Conservation (phyloP, 2,113 vertebrate species). For the Butorides virescens region DNA sequence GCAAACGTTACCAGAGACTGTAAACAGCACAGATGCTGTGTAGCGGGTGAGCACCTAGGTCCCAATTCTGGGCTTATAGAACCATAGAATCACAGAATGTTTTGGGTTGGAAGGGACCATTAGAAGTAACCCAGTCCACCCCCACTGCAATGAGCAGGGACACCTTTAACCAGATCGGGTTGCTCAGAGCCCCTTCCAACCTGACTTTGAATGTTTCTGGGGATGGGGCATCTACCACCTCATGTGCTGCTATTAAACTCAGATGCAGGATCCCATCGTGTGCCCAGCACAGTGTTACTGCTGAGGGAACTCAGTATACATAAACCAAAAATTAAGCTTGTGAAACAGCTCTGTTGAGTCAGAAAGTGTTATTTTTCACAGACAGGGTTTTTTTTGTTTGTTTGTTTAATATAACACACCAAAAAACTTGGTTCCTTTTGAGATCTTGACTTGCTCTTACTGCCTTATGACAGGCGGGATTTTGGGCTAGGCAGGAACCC, state of each 20-base stretch:
- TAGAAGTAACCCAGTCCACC: background rate
- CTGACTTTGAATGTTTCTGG: background rate
- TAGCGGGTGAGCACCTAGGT: background rate
- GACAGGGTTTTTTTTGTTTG: background rate
- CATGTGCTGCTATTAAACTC: background rate
- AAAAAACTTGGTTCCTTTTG: background rate
- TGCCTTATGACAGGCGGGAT: background rate
- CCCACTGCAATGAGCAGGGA: background rate
- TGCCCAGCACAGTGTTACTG: background rate
- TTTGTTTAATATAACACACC: background rate
- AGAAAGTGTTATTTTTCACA: background rate
- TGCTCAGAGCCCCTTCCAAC: rapidly evolving
- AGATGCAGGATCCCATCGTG: background rate
- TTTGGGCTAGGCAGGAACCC: background rate
- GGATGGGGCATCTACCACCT: background rate
- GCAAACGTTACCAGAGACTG: background rate
- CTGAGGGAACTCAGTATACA: background rate
- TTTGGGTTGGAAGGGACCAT: background rate
- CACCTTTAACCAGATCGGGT: background rate
- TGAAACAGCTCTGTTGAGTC: background rate
- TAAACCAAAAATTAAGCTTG: background rate
- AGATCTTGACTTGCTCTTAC: background rate
- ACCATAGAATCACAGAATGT: background rate
- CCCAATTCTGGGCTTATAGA: background rate
- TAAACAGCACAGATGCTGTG: background rate